phyloP scores from a whole-genome alignment of 2,797 vertebrate genomes.

The Propithecus perrieri region DNA sequence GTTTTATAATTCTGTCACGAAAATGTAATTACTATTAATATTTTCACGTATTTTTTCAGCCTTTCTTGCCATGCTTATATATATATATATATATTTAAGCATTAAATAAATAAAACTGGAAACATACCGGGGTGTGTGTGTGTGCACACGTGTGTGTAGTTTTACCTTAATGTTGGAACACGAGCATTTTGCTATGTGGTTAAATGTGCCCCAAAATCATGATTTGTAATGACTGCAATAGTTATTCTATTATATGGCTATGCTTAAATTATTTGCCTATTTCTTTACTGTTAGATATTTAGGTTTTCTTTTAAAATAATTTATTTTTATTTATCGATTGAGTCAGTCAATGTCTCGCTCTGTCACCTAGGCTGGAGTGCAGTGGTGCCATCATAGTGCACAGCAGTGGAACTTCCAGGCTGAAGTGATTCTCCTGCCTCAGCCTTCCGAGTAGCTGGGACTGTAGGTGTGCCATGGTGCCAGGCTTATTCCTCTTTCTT shows the following conservation, averaged over 20 bases:
- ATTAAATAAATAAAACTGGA: neutral
- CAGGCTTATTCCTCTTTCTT: slow-evolving; percentile 3
- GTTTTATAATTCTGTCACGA: neutral
- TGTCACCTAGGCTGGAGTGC: neutral
- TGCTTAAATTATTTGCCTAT: neutral
- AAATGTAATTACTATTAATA: neutral
- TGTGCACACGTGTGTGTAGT: neutral
- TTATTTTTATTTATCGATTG: neutral
- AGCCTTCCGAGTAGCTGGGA: neutral
- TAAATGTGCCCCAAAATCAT: neutral
- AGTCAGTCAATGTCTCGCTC: neutral
- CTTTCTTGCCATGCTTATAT: neutral
- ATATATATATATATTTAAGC: neutral
- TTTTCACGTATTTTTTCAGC: neutral
- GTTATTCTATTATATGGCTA: neutral
- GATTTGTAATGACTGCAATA: neutral
- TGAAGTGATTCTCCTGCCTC: neutral
- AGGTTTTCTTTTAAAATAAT: neutral
- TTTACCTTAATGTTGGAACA: neutral
- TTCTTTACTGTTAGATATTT: neutral
- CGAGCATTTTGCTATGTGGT: neutral
- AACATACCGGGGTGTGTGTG: neutral
- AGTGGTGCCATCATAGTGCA: neutral
- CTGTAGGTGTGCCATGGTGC: neutral
- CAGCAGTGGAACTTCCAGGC: neutral